Evolutionary conservation across 2,888 invertebrate genomes (phyloP), one percentile per base, ranked within the genome.

Genomic region (Neria commutata): DNA sequence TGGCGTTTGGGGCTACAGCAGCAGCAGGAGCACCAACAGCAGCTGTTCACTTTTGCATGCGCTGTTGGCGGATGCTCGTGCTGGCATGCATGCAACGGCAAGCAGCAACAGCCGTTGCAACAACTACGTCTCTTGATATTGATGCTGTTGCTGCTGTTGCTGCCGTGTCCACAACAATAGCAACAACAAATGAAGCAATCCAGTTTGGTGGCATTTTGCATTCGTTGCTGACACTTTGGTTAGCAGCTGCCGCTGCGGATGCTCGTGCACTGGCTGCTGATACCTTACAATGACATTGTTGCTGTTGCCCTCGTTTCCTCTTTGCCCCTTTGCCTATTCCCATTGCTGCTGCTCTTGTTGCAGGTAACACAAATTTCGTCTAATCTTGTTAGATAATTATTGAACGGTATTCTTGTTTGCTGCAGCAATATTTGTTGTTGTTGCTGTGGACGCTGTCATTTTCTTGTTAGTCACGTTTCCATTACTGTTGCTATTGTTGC

Each of bases 341-440:
- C n/a, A n/a, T n/a, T 19, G 42, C 19, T 6, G 42, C 42, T 42
- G 19, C 42, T n/a, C 11, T n/a, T 42, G 42, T 19, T 19, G 19
- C 42, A 52, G 37, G 57, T 55, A 47, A 50, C 33, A 59, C 51
- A 57, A 61, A 62, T 62, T 65, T 62, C 61, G 64, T 62, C 58
- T 67, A 69, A 69, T 67, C 68, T 66, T 60, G 68, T 65, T 70
- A 61, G 62, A 64, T 67, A 72, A 71, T 70, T 70, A 68, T 63
- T 58, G 48, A 47, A 23, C 21, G 42, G 4, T 42, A 42, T 19
- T 42, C 47, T 33, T 54, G 46, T 29, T 45, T 17, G 23, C n/a
- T n/a, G n/a, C n/a, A n/a, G n/a, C n/a, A n/a, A n/a, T n/a, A n/a
- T 37, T 19, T 14, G 56, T 56, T 51, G 51, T 34, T 48, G 55